Percentiles rank a stretch among this genome's conserved stretches.
phyloP scores from a whole-genome alignment of 2,113 vertebrate genomes.

The Gracilinanus agilis region DNA sequence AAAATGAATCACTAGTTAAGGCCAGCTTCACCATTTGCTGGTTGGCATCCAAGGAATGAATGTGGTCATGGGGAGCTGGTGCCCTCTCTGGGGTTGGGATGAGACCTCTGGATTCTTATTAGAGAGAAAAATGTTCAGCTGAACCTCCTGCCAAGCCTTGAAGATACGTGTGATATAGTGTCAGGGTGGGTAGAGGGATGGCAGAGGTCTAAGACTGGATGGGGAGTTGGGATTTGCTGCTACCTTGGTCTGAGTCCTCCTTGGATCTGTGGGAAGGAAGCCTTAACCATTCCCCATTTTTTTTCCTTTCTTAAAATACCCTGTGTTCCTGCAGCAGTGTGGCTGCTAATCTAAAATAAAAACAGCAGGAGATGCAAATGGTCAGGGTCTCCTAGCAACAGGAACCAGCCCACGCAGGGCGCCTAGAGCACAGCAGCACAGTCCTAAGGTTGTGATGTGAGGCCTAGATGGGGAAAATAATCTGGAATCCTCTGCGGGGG shows the following conservation, averaged over 20 bases:
- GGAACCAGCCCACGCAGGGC: constrained; percentile 76
- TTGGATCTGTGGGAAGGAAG: constrained; percentile 34
- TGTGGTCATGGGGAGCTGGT: background rate
- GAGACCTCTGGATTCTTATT: background rate
- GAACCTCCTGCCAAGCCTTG: background rate
- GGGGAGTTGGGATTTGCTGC: background rate
- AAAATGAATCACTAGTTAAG: background rate
- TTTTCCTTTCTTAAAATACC: constrained; percentile 77
- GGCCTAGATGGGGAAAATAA: constrained; percentile 40
- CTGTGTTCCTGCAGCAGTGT: constrained; percentile 76
- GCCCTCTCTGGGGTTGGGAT: background rate
- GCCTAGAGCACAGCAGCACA: constrained; percentile 71
- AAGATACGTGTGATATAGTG: constrained; percentile 1
- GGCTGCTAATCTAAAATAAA: constrained; percentile 80
- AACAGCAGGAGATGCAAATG: constrained; percentile 82
- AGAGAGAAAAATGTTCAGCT: constrained; percentile 11
- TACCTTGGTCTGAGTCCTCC: constrained; percentile 1
- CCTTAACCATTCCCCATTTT: constrained; percentile 57
- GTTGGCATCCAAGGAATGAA: background rate
- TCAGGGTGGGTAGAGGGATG: background rate
- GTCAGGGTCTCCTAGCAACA: constrained; percentile 83
- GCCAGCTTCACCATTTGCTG: background rate
- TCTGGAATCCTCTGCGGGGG: background rate
- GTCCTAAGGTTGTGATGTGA: constrained; percentile 67
- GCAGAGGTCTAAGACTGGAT: background rate